Evolutionary conservation across 2,797 vertebrate genomes (phyloP).

Genomic region (Helarctos malayanus): DNA sequence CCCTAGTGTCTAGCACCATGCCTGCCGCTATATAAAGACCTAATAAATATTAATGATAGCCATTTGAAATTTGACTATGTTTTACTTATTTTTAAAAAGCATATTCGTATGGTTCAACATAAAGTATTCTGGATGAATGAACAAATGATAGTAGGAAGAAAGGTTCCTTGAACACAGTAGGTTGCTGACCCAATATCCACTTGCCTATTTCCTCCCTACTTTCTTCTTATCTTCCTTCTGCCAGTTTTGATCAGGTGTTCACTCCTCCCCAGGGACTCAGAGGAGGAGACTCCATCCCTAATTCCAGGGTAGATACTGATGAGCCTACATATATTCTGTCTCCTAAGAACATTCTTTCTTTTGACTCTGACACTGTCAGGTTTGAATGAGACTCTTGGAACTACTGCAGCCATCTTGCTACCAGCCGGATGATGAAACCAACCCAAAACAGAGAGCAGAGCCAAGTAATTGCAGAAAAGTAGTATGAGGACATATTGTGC

Average conservation of each 20-base stretch:
- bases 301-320: background rate
- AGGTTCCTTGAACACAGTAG: background rate
- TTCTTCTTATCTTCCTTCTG: background rate
- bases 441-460: background rate
- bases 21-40: background rate
- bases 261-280: background rate
- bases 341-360: background rate
- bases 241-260: background rate
- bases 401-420: background rate
- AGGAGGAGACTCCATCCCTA: background rate
- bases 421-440: background rate
- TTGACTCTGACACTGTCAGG: background rate
- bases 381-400: background rate
- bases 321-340: background rate
- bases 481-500: background rate
- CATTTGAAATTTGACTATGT: conserved; percentile 24
- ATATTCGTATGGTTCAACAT: background rate
- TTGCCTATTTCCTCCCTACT: background rate
- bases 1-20: background rate
- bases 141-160: background rate
- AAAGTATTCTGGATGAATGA: conserved; percentile 43
- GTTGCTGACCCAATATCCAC: background rate
- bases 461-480: background rate
- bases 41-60: background rate
- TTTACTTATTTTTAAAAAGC: conserved; percentile 19